phyloP scores from a whole-genome alignment of 2,113 vertebrate genomes.

The Pteropus alecto region DNA sequence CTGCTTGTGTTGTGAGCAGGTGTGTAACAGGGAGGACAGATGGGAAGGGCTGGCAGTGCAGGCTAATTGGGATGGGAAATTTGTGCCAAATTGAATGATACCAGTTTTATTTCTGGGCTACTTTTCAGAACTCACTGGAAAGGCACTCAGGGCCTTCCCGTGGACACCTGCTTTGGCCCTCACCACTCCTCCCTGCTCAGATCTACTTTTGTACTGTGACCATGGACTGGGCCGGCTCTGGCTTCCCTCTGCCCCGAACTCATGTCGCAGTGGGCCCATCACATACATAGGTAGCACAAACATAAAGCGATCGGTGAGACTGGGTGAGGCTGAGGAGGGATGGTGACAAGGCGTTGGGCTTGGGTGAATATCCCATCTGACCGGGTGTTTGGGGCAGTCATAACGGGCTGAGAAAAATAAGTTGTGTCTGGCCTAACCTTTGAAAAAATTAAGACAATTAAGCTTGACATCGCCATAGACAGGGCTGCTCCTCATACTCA shows the following conservation, averaged over 20 bases:
- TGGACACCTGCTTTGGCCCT: neutral
- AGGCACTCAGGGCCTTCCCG: neutral
- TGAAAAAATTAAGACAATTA: neutral
- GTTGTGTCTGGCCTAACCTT: neutral
- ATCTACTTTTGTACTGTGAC: neutral
- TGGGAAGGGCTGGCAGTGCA: neutral
- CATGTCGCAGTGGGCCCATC: no score
- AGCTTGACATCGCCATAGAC: fast-evolving
- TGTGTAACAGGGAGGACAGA: neutral
- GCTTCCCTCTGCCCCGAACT: neutral
- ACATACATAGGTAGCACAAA: fast-evolving
- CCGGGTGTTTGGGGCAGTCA: neutral
- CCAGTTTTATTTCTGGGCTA: neutral
- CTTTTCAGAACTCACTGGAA: neutral
- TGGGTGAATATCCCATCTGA: neutral
- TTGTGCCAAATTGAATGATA: neutral
- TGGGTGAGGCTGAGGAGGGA: neutral
- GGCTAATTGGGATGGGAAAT: neutral
- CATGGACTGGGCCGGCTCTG: neutral
- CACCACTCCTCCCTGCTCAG: no score
- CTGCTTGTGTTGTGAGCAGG: neutral
- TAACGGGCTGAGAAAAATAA: neutral
- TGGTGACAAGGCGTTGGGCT: fast-evolving
- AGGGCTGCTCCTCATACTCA: slow-evolving; percentile 81
- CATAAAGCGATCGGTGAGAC: fast-evolving